Base-by-base conservation (phyloP, 1,140 invertebrate species). In the Phortica variegata region DNA sequence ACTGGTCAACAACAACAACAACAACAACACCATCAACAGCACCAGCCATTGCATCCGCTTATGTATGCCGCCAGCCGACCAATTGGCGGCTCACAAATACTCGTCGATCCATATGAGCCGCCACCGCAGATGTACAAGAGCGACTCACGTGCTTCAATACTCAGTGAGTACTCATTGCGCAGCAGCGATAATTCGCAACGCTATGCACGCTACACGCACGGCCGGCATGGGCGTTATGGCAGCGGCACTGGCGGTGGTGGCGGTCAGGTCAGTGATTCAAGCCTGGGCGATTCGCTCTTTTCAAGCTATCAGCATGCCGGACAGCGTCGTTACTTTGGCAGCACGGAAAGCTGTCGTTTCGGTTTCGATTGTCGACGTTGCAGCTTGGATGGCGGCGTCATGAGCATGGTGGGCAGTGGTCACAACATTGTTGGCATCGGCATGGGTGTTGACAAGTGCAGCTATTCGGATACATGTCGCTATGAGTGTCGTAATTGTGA, bases 401-500 rank as follows among this genome's bases (percentile, higher is more conserved):
- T 60, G 20, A 52, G 52, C 5, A 47, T 47, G 43, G 49, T 42
- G 12, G 29, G 26, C 1, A 36, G 18, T 3, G 49, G 29, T 10
- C 20, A 15, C 2, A 36, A 13, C 0, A 34, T 33, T n/a, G 41
- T 6, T 13, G 23, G 37, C 19, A 2, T 6, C 19, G 2, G 6
- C 39, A 15, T 16, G 16, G 36, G 16, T 15, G 36, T 17, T 20
- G 71, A 75, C 4, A 74, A 74, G 29, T 75, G 70, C 39, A 75
- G 65, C 51, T 74, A 62, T 17, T 74, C 73, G 4, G 73, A 76
- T 23, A 75, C 59, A 18, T 75, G 73, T 37, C 73, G 70, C 0
- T 73, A 70, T 18, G 74, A 74, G 37, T 76, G 73, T 16, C 60
- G 72, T 9, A 76, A 76, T 15, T 76, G 74, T 12, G 74, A 76